phyloP scores from a whole-genome alignment of 2,888 invertebrate genomes.

The Epinotia brunnichana region DNA sequence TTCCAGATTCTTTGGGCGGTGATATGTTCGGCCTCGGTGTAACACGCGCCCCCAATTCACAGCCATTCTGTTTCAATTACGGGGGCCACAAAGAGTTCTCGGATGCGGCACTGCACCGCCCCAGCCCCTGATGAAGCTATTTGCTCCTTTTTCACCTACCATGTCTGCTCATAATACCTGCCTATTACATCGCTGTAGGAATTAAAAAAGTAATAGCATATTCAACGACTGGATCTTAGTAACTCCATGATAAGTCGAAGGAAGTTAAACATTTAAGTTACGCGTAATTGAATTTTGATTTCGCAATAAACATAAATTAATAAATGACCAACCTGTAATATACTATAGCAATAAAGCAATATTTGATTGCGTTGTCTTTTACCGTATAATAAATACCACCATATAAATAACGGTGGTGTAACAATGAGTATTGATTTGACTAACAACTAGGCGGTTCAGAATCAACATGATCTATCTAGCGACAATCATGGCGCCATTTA shows the following conservation, averaged over 20 bases:
- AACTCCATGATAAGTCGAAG: slow-evolving; percentile 14
- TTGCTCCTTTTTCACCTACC: slow-evolving; percentile 43
- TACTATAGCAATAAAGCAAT: slow-evolving; percentile 22
- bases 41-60: slow-evolving; percentile 36
- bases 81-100: slow-evolving; percentile 48
- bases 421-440: slow-evolving; percentile 73
- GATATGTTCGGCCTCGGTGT: slow-evolving; percentile 46
- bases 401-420: slow-evolving; percentile 47
- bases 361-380: slow-evolving; percentile 27
- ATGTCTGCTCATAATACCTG: slow-evolving; percentile 12
- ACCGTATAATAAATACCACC: slow-evolving; percentile 40
- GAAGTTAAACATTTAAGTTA: slow-evolving; percentile 21
- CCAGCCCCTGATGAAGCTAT: slow-evolving; percentile 53
- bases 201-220: slow-evolving; percentile 2
- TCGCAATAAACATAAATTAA: slow-evolving; percentile 31
- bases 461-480: slow-evolving; percentile 75
- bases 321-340: slow-evolving; percentile 19
- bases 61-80: slow-evolving; percentile 53
- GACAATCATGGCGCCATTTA: slow-evolving; percentile 79
- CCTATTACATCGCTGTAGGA: slow-evolving; percentile 5
- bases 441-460: slow-evolving; percentile 65
- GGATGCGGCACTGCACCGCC: slow-evolving; percentile 46
- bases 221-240: slow-evolving; percentile 22
- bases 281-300: slow-evolving; percentile 30
- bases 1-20: no score